Evolutionary conservation across 2,113 vertebrate species (phyloP), one percentile per base, ranked within the genome.

Genomic region (Eubucco bourcierii): DNA sequence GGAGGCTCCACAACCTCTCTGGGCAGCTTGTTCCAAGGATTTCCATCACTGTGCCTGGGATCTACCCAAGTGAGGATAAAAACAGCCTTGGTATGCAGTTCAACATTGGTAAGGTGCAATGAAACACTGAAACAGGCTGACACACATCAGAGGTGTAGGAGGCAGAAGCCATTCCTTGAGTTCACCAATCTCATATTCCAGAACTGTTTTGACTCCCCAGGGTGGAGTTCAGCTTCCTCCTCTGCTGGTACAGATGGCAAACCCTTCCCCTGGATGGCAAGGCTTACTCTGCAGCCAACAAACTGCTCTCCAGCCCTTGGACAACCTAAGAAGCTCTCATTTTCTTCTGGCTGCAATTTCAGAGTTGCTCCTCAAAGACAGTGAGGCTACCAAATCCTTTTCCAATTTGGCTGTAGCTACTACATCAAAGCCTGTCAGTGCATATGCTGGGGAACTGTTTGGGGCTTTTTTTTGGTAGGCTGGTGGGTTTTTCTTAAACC

Each of bases 241-340:
- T 72, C 77, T 91, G 72, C 90, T 90, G 95, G 90, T 84, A 88
- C 95, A 96, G 95, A 95, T 95, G 96, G 95, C 39, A 86, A 91
- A 72, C 88, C 95, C 81, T 88, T 95, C 70, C 61, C 59, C 70
- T 72, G 92, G 83, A 95, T 88, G 94, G 94, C 31, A 72, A 8
- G 31, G 16, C 27, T 78, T 80, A 37, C 41, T 68, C 44, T 34
- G 34, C 29, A 95, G 93, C 90, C 93, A 95, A 95, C 65, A 93
- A 84, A 61, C 71, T 46, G 44, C 29, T 91, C 83, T 91, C 53
- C 88, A 93, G 80, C 21, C 66, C 27, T 50, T 61, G 27, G n/a
- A 78, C 77, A 81, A 88, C 20, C 47, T 53, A 84, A 91, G 82
- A 58, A 93, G 65, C 10, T 47, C 70, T 77, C 64, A 31, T 85